These are phyloP conservation scores for Gonioctena quinquepunctata DNA, from an alignment of 1,140 invertebrate genomes.

Conservation along the genomic window DNA sequence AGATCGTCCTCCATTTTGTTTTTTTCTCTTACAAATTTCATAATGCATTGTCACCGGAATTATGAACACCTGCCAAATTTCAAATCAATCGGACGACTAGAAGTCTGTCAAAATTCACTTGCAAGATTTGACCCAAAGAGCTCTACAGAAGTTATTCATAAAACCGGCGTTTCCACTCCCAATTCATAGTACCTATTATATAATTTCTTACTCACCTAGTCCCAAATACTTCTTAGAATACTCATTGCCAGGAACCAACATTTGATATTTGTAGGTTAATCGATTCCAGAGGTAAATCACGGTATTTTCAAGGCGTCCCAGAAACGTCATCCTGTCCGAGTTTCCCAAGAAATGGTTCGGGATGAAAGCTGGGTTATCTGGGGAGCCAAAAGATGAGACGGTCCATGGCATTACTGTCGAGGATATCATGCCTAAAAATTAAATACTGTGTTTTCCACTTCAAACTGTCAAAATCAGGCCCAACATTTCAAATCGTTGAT, in stretches of 20 bases:
- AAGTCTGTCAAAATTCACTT: no score
- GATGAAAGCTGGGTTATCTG: conserved; percentile 62
- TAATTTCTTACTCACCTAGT: neutral
- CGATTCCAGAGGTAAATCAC: conserved; percentile 54
- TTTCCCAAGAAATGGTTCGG: conserved; percentile 61
- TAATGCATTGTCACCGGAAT: no score
- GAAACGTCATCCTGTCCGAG: conserved; percentile 61
- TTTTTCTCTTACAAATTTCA: no score
- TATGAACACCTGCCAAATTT: no score
- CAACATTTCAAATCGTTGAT: no score
- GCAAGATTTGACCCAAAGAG: no score
- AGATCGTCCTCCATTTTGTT: no score
- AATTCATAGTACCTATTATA: no score
- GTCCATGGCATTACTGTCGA: conserved; percentile 65
- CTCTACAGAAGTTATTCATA: no score
- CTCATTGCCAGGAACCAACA: conserved; percentile 49
- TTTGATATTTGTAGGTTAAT: conserved; percentile 49
- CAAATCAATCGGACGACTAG: no score
- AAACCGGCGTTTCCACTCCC: no score
- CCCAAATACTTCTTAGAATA: conserved; percentile 61
- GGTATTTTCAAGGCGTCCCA: conserved; percentile 55
- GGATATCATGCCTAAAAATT: conserved; percentile 50
- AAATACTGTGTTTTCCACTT: conserved; percentile 41
- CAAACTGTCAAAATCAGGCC: no score
- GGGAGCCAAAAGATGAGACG: conserved; percentile 60